Conservation (phyloP, 2,797 vertebrate genomes). For the Caiman crocodilus region DNA sequence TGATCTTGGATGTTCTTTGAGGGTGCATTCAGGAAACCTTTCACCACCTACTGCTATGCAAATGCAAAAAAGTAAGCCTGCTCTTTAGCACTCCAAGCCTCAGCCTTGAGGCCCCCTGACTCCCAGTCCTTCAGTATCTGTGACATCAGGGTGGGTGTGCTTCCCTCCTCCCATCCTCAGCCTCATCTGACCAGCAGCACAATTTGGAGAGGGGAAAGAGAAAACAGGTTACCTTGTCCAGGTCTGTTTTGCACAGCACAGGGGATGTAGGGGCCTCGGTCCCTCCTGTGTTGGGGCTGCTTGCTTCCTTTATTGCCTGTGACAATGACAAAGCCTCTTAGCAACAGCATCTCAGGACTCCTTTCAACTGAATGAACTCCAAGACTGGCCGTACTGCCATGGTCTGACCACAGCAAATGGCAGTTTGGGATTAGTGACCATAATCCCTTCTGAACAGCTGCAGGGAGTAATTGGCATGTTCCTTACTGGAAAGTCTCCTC, state of each 20-base stretch:
- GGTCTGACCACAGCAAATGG: background rate
- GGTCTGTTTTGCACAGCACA: conserved; percentile 89
- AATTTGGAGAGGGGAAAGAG: background rate
- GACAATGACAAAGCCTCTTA: background rate
- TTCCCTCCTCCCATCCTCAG: background rate
- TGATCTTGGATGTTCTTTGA: background rate
- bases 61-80: background rate
- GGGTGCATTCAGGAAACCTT: background rate
- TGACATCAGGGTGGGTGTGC: background rate
- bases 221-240: conserved; percentile 89
- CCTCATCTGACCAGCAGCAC: background rate
- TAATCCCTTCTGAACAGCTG: background rate
- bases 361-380: background rate
- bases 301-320: conserved; percentile 93
- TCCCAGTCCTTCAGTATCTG: background rate
- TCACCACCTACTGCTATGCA: too few relatives aligned
- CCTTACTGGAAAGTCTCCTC: background rate
- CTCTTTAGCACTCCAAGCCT: background rate
- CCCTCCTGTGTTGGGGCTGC: conserved; percentile 80
- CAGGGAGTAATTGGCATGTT: background rate
- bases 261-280: conserved; percentile 88
- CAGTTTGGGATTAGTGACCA: background rate
- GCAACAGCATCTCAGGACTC: background rate
- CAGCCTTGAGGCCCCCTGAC: background rate
- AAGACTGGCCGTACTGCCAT: fast-evolving